Evolutionary conservation across 37 sponge, comb jelly and placozoan genomes (phyloP).

Genomic region (Eunapius fragilis): DNA sequence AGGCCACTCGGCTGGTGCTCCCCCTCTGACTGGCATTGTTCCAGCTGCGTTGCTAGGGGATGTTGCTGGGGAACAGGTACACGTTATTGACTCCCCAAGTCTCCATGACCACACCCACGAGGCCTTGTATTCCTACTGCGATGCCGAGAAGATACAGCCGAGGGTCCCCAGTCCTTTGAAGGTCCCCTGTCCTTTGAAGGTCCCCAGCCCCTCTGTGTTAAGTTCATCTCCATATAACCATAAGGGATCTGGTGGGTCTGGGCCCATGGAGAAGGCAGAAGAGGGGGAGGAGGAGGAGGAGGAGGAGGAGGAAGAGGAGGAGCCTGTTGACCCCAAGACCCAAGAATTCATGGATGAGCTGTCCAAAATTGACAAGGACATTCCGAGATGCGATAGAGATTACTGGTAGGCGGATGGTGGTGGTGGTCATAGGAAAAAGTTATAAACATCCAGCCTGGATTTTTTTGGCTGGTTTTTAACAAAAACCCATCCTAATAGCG

Average conservation of each 20-base stretch:
- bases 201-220: no score
- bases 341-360: slow-evolving; percentile 53
- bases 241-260: no score
- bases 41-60: neutral
- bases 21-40: neutral
- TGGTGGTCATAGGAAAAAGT: no score
- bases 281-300: neutral
- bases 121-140: neutral
- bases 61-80: neutral
- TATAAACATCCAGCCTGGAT: no score
- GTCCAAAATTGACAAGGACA: slow-evolving; percentile 91
- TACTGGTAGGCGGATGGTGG: slow-evolving; percentile 52
- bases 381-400: slow-evolving; percentile 93
- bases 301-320: slow-evolving; percentile 19
- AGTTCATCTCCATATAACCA: no score
- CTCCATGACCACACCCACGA: neutral
- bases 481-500: no score
- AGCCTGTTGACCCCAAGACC: slow-evolving; percentile 16
- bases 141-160: neutral
- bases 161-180: neutral
- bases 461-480: no score
- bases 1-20: neutral
- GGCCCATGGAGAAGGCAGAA: neutral
- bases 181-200: no score
- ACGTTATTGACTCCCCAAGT: neutral